Percentiles rank a stretch among this genome's conserved stretches.
phyloP scores from a whole-genome alignment of 1,140 invertebrate genomes.

The Oreohelix idahoensis region DNA sequence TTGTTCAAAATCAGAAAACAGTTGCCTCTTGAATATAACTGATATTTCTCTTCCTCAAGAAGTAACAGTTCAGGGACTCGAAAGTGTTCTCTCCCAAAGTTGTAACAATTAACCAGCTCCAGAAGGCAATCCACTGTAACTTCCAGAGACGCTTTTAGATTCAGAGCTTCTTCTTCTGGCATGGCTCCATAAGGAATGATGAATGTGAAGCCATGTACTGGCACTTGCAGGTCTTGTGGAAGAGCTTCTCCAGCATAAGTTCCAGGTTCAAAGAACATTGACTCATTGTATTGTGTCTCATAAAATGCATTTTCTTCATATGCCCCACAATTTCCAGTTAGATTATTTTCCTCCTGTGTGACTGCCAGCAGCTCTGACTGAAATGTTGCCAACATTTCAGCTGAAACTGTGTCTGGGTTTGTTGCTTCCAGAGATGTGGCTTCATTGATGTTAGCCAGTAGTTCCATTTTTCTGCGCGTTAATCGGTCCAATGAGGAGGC shows the following conservation, averaged over 20 bases:
- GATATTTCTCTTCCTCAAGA: constrained; percentile 18
- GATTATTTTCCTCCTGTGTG: neutral
- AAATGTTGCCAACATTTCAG: neutral
- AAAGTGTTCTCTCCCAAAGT: constrained; percentile 15
- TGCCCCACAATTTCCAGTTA: neutral
- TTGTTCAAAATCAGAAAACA: constrained; percentile 5
- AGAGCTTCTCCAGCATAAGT: neutral
- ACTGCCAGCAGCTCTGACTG: neutral
- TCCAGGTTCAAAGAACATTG: neutral
- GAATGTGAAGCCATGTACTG: constrained; percentile 2
- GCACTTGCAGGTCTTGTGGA: constrained; percentile 4
- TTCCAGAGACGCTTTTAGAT: neutral
- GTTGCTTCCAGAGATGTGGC: neutral
- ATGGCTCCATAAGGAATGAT: neutral
- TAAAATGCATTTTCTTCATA: neutral
- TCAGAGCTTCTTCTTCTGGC: neutral
- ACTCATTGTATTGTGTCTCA: neutral
- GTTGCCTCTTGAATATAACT: neutral
- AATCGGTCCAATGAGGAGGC: neutral
- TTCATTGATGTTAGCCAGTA: neutral
- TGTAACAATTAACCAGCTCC: neutral
- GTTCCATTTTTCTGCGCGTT: neutral
- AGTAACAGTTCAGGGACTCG: constrained; percentile 1
- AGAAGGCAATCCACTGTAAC: neutral
- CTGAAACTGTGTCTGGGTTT: neutral